Evolutionary conservation across 2,888 invertebrate species (phyloP), one percentile per base, ranked within the genome.

Genomic region (Holacanthella duospinosa): DNA sequence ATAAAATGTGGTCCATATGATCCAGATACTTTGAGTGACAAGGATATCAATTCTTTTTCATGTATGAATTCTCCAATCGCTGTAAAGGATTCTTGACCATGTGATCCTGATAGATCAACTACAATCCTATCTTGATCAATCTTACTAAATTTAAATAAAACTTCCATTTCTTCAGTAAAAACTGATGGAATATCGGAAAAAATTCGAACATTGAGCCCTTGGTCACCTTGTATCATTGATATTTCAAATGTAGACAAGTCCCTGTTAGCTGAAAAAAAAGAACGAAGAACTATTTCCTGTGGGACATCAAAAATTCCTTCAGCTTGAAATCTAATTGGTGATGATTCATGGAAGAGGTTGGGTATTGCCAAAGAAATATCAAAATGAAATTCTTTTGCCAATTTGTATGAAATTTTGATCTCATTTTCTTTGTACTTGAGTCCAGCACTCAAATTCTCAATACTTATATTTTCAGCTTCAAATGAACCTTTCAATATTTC

Each of bases 361-460:
- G 67, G 67, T 12, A 64, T 25, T 44, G 59, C 19, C 1, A 29
- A 55, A 12, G 48, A 29, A 19, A 44, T 55, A 24, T 64, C 55
- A 19, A 63, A 16, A 21, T 57, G 43, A 24, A 62, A 60, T 24
- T 60, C 6, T 25, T 61, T 2, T 55, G 55, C 57, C 27, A 63
- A 36, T 29, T 62, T 61, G 65, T 65, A 67, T 1, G 43, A 1
- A 16, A 65, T 27, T 21, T 53, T 56, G 1, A 66, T 21, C 4
- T 64, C 61, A 61, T 66, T 66, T 1, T 55, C 55, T 56, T 62
- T 53, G 29, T 65, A 64, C 36, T 62, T 63, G 16, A 70, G n/a
- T 25, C 63, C 60, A 2, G 64, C 64, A 21, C 66, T 60, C 6
- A 71, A 61, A 27, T 71, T 67, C 9, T 43, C 29, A 6, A 44